Percentiles rank a stretch among this genome's conserved stretches.
phyloP scores from a whole-genome alignment of 2,888 invertebrate genomes.

The Nematopogon swammerdamellus region DNA sequence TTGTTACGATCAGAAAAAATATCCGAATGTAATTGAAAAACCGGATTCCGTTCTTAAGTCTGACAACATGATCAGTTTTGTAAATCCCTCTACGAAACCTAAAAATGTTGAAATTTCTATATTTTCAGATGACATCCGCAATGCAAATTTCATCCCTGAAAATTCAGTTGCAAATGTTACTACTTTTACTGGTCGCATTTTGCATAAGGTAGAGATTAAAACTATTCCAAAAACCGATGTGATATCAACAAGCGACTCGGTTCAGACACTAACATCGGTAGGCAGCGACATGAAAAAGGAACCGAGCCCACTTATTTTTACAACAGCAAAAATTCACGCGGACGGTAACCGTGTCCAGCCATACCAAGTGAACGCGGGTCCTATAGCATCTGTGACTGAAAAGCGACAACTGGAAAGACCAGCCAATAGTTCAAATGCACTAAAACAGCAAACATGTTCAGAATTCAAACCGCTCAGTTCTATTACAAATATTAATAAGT shows the following conservation, averaged over 20 bases:
- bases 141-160: slow-evolving; percentile 17
- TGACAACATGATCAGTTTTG: not conserved
- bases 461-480: not conserved
- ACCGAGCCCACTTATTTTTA: slow-evolving; percentile 39
- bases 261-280: no score
- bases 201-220: no score
- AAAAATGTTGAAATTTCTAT: not conserved
- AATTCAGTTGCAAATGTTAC: slow-evolving; percentile 1
- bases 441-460: not conserved
- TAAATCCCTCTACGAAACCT: not conserved
- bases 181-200: not conserved
- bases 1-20: not conserved
- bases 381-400: slow-evolving; percentile 38
- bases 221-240: slow-evolving; percentile 15
- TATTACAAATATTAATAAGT: not conserved
- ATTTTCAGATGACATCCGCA: slow-evolving; percentile 2
- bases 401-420: not conserved
- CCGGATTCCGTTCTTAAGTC: not conserved
- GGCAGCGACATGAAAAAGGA: slow-evolving; percentile 32
- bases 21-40: no score
- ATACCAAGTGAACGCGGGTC: slow-evolving; percentile 34
- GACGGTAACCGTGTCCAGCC: slow-evolving; percentile 37
- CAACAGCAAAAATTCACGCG: slow-evolving; percentile 46
- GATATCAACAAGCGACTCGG: no score
- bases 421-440: not conserved